Evolutionary conservation across 2,797 vertebrate genomes (phyloP).

Genomic region (Smutsia gigantea): DNA sequence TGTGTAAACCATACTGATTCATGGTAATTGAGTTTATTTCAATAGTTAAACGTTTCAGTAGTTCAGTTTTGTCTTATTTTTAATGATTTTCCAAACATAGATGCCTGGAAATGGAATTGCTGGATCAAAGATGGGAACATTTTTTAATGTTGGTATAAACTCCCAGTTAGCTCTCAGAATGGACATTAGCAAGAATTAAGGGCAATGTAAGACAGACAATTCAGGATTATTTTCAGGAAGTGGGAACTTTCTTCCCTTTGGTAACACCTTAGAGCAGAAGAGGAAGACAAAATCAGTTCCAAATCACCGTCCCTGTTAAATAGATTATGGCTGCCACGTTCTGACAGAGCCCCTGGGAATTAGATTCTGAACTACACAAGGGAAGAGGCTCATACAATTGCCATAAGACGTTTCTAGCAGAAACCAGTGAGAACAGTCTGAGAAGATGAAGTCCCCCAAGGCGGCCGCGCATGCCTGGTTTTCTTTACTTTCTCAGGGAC

Average conservation of each 20-base stretch:
- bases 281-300: background rate
- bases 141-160: background rate
- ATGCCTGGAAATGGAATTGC: constrained; percentile 6
- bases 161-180: background rate
- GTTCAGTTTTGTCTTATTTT: constrained; percentile 9
- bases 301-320: background rate
- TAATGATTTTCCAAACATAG: constrained; percentile 47
- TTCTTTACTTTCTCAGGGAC: background rate
- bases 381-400: background rate
- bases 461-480: background rate
- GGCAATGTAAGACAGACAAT: background rate
- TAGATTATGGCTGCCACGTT: background rate
- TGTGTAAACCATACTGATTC: background rate
- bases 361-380: constrained; percentile 12
- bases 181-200: background rate
- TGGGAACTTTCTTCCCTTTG: background rate
- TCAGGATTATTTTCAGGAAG: background rate
- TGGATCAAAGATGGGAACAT: background rate
- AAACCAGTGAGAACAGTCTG: background rate
- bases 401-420: background rate
- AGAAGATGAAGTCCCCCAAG: background rate
- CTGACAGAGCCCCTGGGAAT: background rate
- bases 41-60: background rate
- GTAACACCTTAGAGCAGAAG: background rate
- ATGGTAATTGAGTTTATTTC: background rate